These are phyloP conservation scores for Gila orcuttii DNA, from an alignment of 2,113 vertebrate species.

Conservation along the genomic window DNA sequence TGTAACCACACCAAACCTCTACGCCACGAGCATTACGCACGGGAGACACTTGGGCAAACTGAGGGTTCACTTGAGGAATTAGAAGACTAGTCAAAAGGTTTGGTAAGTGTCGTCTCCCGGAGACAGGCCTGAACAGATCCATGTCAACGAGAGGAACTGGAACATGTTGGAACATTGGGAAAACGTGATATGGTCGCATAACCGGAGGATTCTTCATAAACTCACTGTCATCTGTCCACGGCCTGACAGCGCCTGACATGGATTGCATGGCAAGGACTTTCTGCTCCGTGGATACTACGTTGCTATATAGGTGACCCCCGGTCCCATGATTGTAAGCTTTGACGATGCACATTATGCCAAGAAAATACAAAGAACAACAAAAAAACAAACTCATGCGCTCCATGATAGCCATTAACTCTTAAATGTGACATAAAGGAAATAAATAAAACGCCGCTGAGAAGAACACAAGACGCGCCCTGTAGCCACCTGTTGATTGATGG, in stretches of 20 bases:
- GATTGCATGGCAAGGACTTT: background rate
- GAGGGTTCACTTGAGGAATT: constrained; percentile 11
- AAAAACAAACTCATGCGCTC: background rate
- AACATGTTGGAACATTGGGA: constrained; percentile 56
- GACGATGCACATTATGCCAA: background rate
- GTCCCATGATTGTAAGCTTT: background rate
- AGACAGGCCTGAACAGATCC: constrained; percentile 43
- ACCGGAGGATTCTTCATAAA: background rate
- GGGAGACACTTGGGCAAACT: background rate
- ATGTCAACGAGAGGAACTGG: constrained; percentile 16
- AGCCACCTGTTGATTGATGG: constrained; percentile 24
- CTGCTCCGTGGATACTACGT: background rate
- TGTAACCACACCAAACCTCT: constrained; percentile 57
- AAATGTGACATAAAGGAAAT: background rate
- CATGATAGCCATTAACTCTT: background rate
- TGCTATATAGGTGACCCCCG: background rate
- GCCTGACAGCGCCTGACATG: background rate
- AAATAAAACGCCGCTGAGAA: background rate
- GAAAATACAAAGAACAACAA: background rate
- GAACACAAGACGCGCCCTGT: background rate
- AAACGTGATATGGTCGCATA: constrained; percentile 30
- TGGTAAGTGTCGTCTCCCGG: constrained; percentile 23
- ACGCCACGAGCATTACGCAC: constrained; percentile 46
- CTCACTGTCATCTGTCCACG: background rate
- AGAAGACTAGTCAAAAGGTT: constrained; percentile 37